Evolutionary conservation across 1,140 invertebrate genomes (phyloP).

Genomic region (Varroa destructor): DNA sequence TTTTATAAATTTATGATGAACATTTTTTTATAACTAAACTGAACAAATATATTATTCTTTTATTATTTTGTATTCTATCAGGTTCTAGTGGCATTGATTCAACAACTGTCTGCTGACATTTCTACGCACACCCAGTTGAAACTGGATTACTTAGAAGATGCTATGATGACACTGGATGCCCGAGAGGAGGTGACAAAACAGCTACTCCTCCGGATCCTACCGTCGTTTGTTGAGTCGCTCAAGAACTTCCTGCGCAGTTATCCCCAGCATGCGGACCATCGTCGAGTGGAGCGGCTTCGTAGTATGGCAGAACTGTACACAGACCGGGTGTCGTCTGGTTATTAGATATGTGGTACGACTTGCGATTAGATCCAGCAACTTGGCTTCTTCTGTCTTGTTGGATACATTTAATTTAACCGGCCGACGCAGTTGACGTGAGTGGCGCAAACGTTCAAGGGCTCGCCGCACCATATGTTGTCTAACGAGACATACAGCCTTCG

Average conservation of each 20-base stretch:
- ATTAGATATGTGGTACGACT: neutral
- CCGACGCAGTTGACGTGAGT: too few relatives aligned
- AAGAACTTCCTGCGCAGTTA: constrained; percentile 2
- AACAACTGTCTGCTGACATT: constrained; percentile 14
- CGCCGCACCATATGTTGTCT: too few relatives aligned
- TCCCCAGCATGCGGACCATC: constrained; percentile 16
- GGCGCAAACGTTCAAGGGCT: too few relatives aligned
- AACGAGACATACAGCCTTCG: too few relatives aligned
- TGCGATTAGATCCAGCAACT: too few relatives aligned
- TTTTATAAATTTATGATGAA: too few relatives aligned
- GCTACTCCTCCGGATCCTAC: neutral
- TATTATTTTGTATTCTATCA: neutral
- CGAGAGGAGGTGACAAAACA: constrained; percentile 16
- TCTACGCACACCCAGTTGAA: constrained; percentile 26
- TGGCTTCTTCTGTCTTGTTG: too few relatives aligned
- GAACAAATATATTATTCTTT: neutral
- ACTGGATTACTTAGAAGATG: constrained; percentile 18
- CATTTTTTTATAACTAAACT: neutral
- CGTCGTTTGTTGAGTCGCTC: constrained; percentile 20
- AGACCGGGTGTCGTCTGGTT: constrained; percentile 5
- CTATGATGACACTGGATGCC: constrained; percentile 25
- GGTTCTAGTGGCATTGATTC: constrained; percentile 12
- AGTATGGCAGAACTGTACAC: constrained; percentile 25
- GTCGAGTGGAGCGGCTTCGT: constrained; percentile 11
- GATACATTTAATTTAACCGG: too few relatives aligned